Conservation (phyloP, 2,797 vertebrate genomes). For the Echeneis naucrates region DNA sequence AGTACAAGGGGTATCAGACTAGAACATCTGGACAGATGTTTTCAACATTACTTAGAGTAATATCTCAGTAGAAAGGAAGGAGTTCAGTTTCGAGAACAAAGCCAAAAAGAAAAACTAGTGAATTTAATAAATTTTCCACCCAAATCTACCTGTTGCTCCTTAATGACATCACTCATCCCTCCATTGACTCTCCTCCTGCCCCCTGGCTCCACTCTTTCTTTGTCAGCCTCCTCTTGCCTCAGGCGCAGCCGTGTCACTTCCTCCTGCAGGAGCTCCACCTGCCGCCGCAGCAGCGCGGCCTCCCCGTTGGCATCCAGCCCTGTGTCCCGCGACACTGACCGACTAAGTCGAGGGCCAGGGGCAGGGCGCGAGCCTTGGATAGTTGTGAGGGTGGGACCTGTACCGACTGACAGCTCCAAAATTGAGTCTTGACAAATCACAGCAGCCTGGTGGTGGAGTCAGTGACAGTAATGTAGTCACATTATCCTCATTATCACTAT, state of each 20-base stretch:
- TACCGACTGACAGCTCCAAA: slow-evolving; percentile 76
- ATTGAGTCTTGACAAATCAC: slow-evolving; percentile 90
- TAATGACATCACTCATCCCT: slow-evolving; percentile 36
- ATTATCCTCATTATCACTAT: background rate
- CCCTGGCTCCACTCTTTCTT: slow-evolving; percentile 50
- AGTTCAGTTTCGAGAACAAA: too few species aligned
- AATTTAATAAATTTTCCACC: too few species aligned
- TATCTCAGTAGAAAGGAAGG: too few species aligned
- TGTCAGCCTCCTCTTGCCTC: slow-evolving; percentile 83
- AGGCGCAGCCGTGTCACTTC: slow-evolving; percentile 85
- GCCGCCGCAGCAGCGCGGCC: slow-evolving; percentile 63
- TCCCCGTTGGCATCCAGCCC: slow-evolving; percentile 66
- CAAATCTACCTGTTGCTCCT: slow-evolving; percentile 62
- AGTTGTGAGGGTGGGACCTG: slow-evolving; percentile 25
- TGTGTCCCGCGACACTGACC: slow-evolving; percentile 85
- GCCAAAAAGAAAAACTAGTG: too few species aligned
- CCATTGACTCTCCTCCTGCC: slow-evolving; percentile 54
- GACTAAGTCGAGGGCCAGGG: slow-evolving; percentile 66
- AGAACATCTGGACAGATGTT: too few species aligned
- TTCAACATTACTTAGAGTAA: too few species aligned
- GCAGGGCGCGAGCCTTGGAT: slow-evolving; percentile 42
- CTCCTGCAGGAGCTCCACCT: slow-evolving; percentile 86
- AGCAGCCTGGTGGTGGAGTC: slow-evolving; percentile 80
- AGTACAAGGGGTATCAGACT: too few species aligned
- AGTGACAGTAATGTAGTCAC: background rate